Percentiles rank a stretch among this genome's conserved stretches.
Evolutionary conservation across 2,797 vertebrate species (phyloP).

Genomic region (Syndactyla subalaris): DNA sequence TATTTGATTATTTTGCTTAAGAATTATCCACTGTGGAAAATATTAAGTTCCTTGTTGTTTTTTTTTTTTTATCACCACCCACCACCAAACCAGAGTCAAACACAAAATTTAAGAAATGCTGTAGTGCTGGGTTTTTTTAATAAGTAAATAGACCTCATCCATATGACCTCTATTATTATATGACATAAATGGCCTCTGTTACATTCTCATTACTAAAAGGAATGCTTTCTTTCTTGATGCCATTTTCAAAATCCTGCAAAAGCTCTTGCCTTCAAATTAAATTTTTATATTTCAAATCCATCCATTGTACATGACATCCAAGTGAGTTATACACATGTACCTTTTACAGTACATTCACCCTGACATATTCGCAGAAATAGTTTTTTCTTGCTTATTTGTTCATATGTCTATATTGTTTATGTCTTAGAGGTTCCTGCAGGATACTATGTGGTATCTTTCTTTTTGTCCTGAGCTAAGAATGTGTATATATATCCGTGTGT

Average conservation of each 20-base stretch:
- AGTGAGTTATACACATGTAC: not conserved
- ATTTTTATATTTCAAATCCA: not conserved
- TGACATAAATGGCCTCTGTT: not conserved
- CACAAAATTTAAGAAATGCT: not conserved
- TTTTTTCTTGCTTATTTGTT: not conserved
- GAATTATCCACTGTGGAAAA: not conserved
- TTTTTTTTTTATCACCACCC: not conserved
- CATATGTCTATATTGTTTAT: not conserved
- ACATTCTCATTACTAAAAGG: not conserved
- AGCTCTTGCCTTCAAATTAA: not conserved
- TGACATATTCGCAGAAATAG: not conserved
- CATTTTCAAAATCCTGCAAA: not conserved
- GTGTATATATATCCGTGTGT: not conserved
- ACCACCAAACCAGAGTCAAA: not conserved
- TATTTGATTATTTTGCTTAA: not conserved
- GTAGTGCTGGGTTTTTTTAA: not conserved
- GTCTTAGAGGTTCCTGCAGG: not conserved
- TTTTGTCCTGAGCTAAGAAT: not conserved
- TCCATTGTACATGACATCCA: not conserved
- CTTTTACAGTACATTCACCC: not conserved
- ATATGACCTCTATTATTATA: not conserved
- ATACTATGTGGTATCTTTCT: not conserved
- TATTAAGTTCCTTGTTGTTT: not conserved
- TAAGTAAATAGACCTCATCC: not conserved
- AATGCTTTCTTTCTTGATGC: not conserved